These are phyloP conservation scores for Bombus soroeensis DNA, from an alignment of 1,140 invertebrate genomes.

Conservation along the genomic window DNA sequence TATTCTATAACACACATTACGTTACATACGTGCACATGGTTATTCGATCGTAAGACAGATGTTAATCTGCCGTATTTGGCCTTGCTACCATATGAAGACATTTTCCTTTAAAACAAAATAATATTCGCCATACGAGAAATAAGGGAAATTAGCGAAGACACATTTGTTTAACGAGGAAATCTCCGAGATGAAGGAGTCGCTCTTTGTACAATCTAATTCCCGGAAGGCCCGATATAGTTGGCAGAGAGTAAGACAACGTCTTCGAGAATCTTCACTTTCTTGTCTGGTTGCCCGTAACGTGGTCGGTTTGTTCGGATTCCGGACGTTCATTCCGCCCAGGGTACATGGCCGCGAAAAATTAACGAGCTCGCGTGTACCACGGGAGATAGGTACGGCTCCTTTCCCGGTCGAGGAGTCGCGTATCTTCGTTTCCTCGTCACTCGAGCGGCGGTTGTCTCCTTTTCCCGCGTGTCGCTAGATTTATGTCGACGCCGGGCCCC, in stretches of 20 bases:
- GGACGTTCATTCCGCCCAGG: background rate
- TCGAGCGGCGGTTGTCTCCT: background rate
- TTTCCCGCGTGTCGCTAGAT: constrained; percentile 49
- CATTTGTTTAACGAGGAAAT: background rate
- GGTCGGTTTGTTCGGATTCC: background rate
- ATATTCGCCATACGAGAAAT: background rate
- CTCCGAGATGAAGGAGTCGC: background rate
- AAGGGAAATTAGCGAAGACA: background rate
- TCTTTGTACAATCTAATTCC: background rate
- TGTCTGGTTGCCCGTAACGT: constrained; percentile 39
- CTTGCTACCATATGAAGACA: too few species aligned
- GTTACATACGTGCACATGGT: too few species aligned
- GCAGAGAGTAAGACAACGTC: constrained; percentile 8
- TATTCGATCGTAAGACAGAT: too few species aligned
- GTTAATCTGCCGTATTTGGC: too few species aligned
- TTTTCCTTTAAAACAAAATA: background rate
- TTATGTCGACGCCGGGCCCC: constrained; percentile 52
- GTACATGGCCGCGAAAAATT: constrained; percentile 49
- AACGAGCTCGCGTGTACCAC: constrained; percentile 59
- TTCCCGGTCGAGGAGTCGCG: background rate
- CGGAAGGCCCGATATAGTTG: too few species aligned
- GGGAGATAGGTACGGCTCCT: constrained; percentile 46
- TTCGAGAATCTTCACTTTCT: constrained; percentile 28
- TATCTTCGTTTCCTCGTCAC: constrained; percentile 31
- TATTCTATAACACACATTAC: too few species aligned